Conservation (phyloP, 2,888 invertebrate genomes). For the Rugalucina vietnamica region DNA sequence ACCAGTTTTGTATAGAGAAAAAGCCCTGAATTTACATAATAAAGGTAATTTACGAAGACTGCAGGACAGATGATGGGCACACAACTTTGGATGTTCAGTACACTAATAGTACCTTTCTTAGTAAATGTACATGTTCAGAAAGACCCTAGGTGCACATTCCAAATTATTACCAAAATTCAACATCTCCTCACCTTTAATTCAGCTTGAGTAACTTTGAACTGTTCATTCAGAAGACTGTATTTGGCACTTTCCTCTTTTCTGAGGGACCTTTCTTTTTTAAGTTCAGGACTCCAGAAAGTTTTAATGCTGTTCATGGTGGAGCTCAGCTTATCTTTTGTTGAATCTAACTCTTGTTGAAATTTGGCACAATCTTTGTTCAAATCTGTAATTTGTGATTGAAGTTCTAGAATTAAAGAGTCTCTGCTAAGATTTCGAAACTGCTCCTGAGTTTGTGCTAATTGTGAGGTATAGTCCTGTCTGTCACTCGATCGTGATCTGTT, state of each 20-base stretch:
- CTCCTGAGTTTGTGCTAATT: conserved; percentile 66
- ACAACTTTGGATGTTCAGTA: too few species aligned
- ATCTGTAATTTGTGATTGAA: conserved; percentile 93
- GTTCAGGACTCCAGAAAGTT: conserved; percentile 99
- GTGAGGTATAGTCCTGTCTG: conserved; percentile 72
- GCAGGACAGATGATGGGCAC: too few species aligned
- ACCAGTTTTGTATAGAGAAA: too few species aligned
- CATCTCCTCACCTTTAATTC: conserved; percentile 93
- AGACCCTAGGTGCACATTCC: too few species aligned
- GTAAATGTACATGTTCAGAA: too few species aligned
- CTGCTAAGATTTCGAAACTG: conserved; percentile 68
- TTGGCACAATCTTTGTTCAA: conserved; percentile 96
- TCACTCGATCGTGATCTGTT: conserved; percentile 78
- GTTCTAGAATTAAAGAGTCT: conserved; percentile 81
- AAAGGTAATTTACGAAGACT: too few species aligned
- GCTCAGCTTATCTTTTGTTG: conserved; percentile 98
- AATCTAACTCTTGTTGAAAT: conserved; percentile 84
- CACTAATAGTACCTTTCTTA: too few species aligned
- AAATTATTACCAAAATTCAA: background rate
- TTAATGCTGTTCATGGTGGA: conserved; percentile 99
- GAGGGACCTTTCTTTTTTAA: conserved; percentile 98
- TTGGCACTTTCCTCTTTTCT: conserved; percentile 99
- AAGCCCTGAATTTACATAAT: too few species aligned
- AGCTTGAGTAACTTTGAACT: conserved; percentile 96
- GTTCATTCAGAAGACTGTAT: conserved; percentile 98